These are phyloP conservation scores for Thryonomys swinderianus DNA, from an alignment of 2,113 vertebrate species.

Conservation along the genomic window DNA sequence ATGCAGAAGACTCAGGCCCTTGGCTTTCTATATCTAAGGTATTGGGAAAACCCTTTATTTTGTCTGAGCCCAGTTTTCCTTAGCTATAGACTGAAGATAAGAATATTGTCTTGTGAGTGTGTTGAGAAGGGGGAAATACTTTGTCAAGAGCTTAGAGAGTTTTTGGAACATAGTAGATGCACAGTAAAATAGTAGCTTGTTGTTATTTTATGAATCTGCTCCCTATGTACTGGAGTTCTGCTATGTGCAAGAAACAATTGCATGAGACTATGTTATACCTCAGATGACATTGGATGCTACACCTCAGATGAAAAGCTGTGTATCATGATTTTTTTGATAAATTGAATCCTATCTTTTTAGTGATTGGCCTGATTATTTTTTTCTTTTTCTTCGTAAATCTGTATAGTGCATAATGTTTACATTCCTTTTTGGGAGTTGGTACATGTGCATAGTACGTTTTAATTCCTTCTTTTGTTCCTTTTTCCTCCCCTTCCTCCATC, in stretches of 20 bases:
- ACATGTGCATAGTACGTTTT: neutral
- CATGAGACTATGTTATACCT: neutral
- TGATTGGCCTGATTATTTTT: constrained; percentile 9
- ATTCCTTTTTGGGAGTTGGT: neutral
- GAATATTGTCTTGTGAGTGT: neutral
- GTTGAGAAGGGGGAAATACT: neutral
- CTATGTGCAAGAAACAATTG: neutral
- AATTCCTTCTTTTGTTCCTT: neutral
- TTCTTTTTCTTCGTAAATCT: neutral
- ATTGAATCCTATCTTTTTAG: constrained; percentile 32
- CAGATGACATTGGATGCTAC: neutral
- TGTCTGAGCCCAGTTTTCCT: neutral
- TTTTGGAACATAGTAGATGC: neutral
- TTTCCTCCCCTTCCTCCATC: neutral
- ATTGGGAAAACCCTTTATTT: constrained; percentile 8
- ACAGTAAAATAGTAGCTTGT: neutral
- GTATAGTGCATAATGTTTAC: neutral
- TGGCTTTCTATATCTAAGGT: neutral
- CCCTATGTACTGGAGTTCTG: neutral
- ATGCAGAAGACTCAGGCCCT: neutral
- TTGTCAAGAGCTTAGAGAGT: neutral
- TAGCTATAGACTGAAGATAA: neutral
- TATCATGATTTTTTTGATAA: constrained; percentile 39
- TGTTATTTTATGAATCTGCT: neutral
- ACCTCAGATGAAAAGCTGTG: constrained; percentile 34